Evolutionary conservation across 2,797 vertebrate species (phyloP).

Genomic region (Ambastaia sidthimunki): DNA sequence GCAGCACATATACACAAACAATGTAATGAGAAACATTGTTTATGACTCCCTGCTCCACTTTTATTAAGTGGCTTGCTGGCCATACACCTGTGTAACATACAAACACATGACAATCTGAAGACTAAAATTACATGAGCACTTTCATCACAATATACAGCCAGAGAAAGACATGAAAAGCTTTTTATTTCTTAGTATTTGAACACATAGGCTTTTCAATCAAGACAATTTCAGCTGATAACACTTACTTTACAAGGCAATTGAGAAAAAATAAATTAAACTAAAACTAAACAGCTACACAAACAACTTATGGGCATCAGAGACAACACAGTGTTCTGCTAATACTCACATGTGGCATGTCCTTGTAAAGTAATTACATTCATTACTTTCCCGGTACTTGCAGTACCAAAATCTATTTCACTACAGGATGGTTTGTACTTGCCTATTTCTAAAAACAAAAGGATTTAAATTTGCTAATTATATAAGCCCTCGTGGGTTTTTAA

Average conservation of each 20-base stretch:
- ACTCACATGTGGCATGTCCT: slow-evolving; percentile 21
- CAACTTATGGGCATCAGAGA: not conserved
- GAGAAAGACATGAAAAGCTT: not conserved
- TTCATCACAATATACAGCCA: not conserved
- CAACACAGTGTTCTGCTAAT: slow-evolving; percentile 29
- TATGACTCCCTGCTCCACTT: not conserved
- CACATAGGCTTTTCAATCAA: slow-evolving; percentile 3
- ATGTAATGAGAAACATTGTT: not conserved
- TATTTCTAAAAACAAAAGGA: no score
- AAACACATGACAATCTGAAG: not conserved
- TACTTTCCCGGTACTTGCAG: slow-evolving; percentile 36
- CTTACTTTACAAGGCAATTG: not conserved
- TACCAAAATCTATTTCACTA: slow-evolving; percentile 35
- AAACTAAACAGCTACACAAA: not conserved
- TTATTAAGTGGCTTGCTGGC: not conserved
- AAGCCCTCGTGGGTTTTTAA: not conserved
- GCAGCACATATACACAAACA: not conserved
- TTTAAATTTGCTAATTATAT: not conserved
- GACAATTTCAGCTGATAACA: not conserved
- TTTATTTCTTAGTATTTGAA: not conserved
- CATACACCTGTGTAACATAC: not conserved
- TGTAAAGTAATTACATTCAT: slow-evolving; percentile 36
- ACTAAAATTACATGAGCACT: not conserved
- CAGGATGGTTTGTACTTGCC: slow-evolving; percentile 16
- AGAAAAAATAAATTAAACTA: not conserved